phyloP scores from a whole-genome alignment of 2,113 vertebrate genomes.

The Lepidothrix coronata region DNA sequence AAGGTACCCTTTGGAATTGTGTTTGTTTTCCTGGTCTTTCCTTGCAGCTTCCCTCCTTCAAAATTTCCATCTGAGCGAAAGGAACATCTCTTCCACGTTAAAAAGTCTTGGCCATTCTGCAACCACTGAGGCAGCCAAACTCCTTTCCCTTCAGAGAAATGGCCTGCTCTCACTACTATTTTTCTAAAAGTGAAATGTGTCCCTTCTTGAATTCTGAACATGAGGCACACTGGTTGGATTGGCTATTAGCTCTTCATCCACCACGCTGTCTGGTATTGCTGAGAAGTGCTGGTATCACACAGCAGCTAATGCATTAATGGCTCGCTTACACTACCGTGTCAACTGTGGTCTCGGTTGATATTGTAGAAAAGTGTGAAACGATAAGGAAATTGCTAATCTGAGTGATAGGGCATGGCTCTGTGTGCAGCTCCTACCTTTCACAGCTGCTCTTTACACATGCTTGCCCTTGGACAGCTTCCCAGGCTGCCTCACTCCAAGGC shows the following conservation, averaged over 20 bases:
- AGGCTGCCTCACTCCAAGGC: background rate
- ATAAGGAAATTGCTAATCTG: conserved; percentile 37
- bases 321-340: background rate
- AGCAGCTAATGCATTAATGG: background rate
- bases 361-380: background rate
- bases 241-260: background rate
- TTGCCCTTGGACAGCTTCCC: conserved; percentile 39
- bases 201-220: background rate
- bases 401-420: background rate
- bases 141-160: background rate
- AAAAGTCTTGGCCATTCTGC: background rate
- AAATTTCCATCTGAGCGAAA: background rate
- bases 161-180: background rate
- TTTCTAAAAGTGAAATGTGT: background rate
- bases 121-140: accelerated
- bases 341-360: background rate
- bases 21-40: background rate
- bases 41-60: background rate
- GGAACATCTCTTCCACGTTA: background rate
- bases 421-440: background rate
- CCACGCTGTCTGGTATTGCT: accelerated
- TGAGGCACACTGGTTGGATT: background rate
- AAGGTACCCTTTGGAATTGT: background rate
- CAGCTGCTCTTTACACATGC: conserved; percentile 1
- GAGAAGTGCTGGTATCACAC: background rate